Evolutionary conservation across 64 coral and sea anemone species (phyloP).

Genomic region (Exaiptasia diaphana): DNA sequence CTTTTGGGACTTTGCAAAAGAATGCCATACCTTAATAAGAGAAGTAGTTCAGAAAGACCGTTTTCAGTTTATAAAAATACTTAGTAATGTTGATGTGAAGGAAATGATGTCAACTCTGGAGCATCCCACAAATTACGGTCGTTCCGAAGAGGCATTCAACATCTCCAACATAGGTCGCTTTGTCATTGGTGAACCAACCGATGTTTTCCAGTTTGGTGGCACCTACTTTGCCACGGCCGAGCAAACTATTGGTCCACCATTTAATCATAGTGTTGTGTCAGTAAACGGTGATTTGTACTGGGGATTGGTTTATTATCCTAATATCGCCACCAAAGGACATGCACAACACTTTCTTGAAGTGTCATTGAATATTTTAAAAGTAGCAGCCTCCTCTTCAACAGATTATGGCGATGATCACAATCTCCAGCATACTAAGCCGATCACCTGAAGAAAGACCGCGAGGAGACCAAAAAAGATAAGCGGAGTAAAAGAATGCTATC

Average conservation of each 20-base stretch:
- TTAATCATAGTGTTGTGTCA: slow-evolving; percentile 61
- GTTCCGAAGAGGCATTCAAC: slow-evolving; percentile 10
- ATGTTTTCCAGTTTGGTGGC: slow-evolving; percentile 37
- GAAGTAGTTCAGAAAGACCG: too few species aligned
- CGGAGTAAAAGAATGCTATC: too few species aligned
- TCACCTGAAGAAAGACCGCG: too few species aligned
- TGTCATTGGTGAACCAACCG: neutral
- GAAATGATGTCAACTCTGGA: too few species aligned
- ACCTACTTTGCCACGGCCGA: slow-evolving; percentile 59
- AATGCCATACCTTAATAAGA: neutral
- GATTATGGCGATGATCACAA: too few species aligned
- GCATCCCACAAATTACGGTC: too few species aligned
- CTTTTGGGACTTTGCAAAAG: slow-evolving; percentile 75
- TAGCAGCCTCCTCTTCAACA: neutral
- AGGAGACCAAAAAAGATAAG: too few species aligned
- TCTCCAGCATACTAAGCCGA: too few species aligned
- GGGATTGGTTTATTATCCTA: slow-evolving; percentile 60
- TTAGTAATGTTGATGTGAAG: slow-evolving; percentile 8
- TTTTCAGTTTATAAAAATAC: neutral
- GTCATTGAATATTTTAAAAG: slow-evolving; percentile 25
- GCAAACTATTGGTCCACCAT: slow-evolving; percentile 36
- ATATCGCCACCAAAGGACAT: slow-evolving; percentile 48
- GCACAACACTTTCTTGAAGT: slow-evolving; percentile 57
- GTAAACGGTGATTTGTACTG: slow-evolving; percentile 72
- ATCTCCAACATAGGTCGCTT: slow-evolving; percentile 35